Base-by-base conservation (phyloP, 2,888 invertebrate genomes). In the Andrena dorsata region DNA sequence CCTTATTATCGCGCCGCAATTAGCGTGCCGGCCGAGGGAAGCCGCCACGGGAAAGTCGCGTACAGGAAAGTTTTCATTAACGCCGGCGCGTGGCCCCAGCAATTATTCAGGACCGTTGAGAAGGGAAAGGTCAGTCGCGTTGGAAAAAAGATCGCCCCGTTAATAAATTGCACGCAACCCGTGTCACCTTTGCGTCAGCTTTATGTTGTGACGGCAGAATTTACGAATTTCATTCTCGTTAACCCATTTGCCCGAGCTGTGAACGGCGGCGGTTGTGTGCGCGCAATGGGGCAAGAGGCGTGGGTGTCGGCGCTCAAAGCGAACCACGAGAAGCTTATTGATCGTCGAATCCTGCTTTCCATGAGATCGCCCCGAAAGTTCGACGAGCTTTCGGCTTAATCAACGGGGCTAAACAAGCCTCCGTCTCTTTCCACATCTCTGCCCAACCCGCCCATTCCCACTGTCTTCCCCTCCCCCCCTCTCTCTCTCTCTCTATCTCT, bases 261-360 rank as follows among this genome's bases (percentile, higher is more conserved):
- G 69, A 69, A 32, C 66, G 23, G 32, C 32, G 32, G 32, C 32
- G 10, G 35, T 41, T 41, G 41, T 41, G 41, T 69, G 49, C 63
- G 64, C 35, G 58, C 77, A 64, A 70, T 77, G 58, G 64, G 26
- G 64, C 53, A 53, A 69, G 69, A 58, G 56, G 68, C 63, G 78
- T 77, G 78, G 78, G 63, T 77, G 78, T 78, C 23, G 78, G 6
- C 64, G 47, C 58, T 64, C 56, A 20, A 77, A 74, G 63, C 35
- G 32, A 26, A 0, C 53, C 10, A 5, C 28, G 5, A 13, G 49
- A 28, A 23, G 58, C 69, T 70, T 79, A 79, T 79, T 63, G 79
- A 79, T 77, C 69, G 69, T 49, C 41, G 26, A 61, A 60, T 41
- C 77, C 51, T n/a, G 60, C 35, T 79, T 70, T 28, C 56, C 77